Evolutionary conservation across 2,888 invertebrate genomes (phyloP), one percentile per base, ranked within the genome.

Genomic region (Microplitis deprimator): DNA sequence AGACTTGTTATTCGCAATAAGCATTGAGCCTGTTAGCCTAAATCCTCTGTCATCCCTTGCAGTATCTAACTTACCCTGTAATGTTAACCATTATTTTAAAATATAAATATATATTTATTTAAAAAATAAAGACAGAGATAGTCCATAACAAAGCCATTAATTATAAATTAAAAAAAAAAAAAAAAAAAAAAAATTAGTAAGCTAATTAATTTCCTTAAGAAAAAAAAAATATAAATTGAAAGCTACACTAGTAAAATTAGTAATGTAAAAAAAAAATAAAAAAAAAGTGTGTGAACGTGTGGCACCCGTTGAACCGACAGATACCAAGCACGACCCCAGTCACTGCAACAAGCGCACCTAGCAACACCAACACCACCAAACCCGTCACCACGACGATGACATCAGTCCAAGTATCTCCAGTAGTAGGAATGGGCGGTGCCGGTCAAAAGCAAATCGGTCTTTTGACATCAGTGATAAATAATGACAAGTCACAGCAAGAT

Each of bases 261-360:
- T 59, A 78, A 75, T 62, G 29, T 61, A 79, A 77, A 75, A 60
- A 73, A 77, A 77, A 75, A 77, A 79, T 17, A 74, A 41, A 77
- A 69, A 79, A 78, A 80, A 83, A 82, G 81, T 86, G 88, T 87
- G 88, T 88, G 88, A 88, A 88, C 86, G 85, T 82, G 80, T 84
- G 87, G 86, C 87, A 85, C 86, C 87, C 87, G 86, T 89, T 89
- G 87, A 88, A 89, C 89, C 91, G 91, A 90, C 92, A 92, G 92
- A 91, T 91, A 86, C 85, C 90, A 85, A 90, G 88, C 87, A 89
- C 90, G 83, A 89, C 88, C 87, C 88, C 86, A 87, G 88, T 89
- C 87, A 88, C 90, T 87, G 87, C 90, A 87, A 87, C 90, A 86
- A 87, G 88, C 84, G 86, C 89, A 87, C 87, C 90, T 82, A 87